Evolutionary conservation across 2,113 vertebrate species (phyloP), one percentile per base, ranked within the genome.

Genomic region (Gambusia affinis): DNA sequence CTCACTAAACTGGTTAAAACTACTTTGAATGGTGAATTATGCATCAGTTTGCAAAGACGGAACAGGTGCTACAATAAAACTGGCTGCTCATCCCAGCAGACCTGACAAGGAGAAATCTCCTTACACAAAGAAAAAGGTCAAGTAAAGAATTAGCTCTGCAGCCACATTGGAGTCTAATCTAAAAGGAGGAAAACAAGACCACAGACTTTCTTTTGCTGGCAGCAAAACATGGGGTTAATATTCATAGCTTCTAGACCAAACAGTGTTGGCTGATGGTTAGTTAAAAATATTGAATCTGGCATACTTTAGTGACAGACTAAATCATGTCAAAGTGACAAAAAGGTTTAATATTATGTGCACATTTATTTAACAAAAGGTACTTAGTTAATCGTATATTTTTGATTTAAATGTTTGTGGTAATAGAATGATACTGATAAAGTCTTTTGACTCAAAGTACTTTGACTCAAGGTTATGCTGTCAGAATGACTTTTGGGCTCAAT

Each of bases 11-110:
- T 47, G 79, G 68, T 67, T 79, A 77, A 57, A 81, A 75, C 83
- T 83, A 64, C 75, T 57, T 27, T 24, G 62, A 64, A 75, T 39
- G 60, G 81, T 87, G 79, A 89, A 88, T 89, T 86, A 86, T 89
- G 86, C 86, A 91, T 89, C 30, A 3, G 8, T 1, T 61, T 57
- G 78, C 74, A 74, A 19, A 2, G 27, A 28, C 35, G 73, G 47
- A 64, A 79, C 83, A 87, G 81, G 83, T 90, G 87, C 87, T 65
- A 67, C 68, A 30, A 73, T 80, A 73, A 72, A 73, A 67, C 72
- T 12, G 30, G 54, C 75, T 42, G 70, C 72, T 76, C 69, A 39
- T 54, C 70, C 82, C 77, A 44, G 68, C 27, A 68, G 24, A 85
- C 81, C 79, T 69, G 81, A 75, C 3, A 65, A 75, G 51, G 70